Conservation (phyloP, 2,888 invertebrate species). For the Piscicola geometra region DNA sequence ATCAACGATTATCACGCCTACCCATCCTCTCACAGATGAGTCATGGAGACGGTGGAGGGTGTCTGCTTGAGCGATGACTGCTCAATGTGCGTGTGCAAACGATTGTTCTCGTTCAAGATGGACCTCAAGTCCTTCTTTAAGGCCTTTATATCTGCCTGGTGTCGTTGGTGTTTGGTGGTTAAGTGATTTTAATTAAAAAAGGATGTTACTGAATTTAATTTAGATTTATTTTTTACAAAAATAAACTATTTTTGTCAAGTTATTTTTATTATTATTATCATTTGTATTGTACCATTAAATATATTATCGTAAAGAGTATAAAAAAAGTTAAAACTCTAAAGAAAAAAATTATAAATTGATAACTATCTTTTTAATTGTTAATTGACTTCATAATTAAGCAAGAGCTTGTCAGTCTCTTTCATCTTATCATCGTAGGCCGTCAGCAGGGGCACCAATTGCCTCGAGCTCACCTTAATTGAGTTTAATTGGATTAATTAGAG, state of each 20-base stretch:
- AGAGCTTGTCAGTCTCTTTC: slow-evolving; percentile 47
- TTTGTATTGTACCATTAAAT: neutral
- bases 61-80: slow-evolving; percentile 39
- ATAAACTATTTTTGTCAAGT: neutral
- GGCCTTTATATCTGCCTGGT: slow-evolving; percentile 43
- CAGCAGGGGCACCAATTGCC: slow-evolving; percentile 53
- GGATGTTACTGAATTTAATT: too few species aligned
- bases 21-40: slow-evolving; percentile 51
- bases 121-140: slow-evolving; percentile 48
- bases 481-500: too few species aligned
- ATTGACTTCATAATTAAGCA: neutral
- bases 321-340: neutral
- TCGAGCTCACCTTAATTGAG: slow-evolving; percentile 43
- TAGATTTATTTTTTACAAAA: too few species aligned
- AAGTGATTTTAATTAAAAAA: too few species aligned
- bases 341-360: too few species aligned
- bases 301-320: neutral
- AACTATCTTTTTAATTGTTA: too few species aligned
- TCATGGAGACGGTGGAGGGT: slow-evolving; percentile 45
- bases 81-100: slow-evolving; percentile 47
- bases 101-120: slow-evolving; percentile 50
- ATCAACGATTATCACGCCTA: too few species aligned
- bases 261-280: neutral
- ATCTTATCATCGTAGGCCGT: slow-evolving; percentile 54
- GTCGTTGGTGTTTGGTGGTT: too few species aligned